These are phyloP conservation scores for Lymantria dispar DNA, from an alignment of 2,888 invertebrate species.

Conservation along the genomic window DNA sequence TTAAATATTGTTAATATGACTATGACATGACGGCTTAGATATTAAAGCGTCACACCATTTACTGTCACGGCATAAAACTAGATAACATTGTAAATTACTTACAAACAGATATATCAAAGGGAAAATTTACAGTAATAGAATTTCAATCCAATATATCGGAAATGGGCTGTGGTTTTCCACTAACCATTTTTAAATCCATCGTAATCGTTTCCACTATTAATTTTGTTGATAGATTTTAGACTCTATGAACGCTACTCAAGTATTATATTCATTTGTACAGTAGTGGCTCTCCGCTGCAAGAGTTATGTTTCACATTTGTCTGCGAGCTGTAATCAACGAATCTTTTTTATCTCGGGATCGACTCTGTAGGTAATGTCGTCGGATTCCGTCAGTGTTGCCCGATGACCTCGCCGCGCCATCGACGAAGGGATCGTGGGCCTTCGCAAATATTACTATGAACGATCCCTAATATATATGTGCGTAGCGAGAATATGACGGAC, in stretches of 20 bases:
- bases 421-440: slow-evolving; percentile 14
- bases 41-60: too few relatives aligned
- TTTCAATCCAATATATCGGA: slow-evolving; percentile 32
- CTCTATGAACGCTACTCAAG: slow-evolving; percentile 31
- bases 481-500: too few relatives aligned
- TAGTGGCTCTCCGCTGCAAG: slow-evolving; percentile 31
- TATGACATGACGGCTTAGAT: too few relatives aligned
- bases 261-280: slow-evolving; percentile 38
- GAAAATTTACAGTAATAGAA: slow-evolving; percentile 18
- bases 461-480: slow-evolving; percentile 12
- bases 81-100: too few relatives aligned
- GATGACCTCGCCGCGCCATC: slow-evolving; percentile 25
- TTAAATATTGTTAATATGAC: too few relatives aligned
- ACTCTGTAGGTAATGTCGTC: slow-evolving; percentile 27
- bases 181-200: slow-evolving; percentile 36
- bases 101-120: too few relatives aligned
- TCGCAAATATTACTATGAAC: slow-evolving; percentile 19
- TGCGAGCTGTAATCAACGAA: slow-evolving; percentile 46
- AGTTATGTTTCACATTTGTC: slow-evolving; percentile 58
- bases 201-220: slow-evolving; percentile 31
- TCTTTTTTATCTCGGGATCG: slow-evolving; percentile 45
- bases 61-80: too few relatives aligned
- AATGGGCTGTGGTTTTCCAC: slow-evolving; percentile 30
- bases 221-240: slow-evolving; percentile 21
- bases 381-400: slow-evolving; percentile 23